phyloP scores from a whole-genome alignment of 2,797 vertebrate species.

The Masticophis lateralis region DNA sequence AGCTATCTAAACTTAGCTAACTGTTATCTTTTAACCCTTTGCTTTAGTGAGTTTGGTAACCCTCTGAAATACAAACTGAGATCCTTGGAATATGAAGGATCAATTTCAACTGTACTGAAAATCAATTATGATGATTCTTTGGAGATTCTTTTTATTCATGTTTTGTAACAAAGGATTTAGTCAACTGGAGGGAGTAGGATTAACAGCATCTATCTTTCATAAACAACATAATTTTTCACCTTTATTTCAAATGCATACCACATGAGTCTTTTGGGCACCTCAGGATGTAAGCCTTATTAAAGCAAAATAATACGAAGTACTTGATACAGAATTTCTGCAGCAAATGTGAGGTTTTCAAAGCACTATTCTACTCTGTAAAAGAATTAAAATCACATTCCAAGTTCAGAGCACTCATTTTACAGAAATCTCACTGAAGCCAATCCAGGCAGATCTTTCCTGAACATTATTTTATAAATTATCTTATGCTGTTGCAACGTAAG shows the following conservation, averaged over 20 bases:
- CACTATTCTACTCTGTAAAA: neutral
- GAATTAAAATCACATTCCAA: neutral
- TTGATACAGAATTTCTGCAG: rapidly evolving
- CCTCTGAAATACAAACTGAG: neutral
- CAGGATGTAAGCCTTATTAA: neutral
- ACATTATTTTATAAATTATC: neutral
- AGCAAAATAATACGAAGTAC: neutral
- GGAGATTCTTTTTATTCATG: neutral
- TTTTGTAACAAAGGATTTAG: neutral
- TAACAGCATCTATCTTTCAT: neutral
- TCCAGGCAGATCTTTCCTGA: neutral
- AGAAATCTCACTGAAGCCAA: neutral
- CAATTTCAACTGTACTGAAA: neutral
- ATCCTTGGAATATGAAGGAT: neutral
- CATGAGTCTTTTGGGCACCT: neutral
- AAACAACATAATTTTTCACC: neutral
- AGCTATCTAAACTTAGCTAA: neutral
- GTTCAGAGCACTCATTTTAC: neutral
- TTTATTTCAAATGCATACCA: neutral
- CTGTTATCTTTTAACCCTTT: neutral
- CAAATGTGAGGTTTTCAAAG: neutral
- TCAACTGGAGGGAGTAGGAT: neutral
- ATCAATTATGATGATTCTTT: neutral
- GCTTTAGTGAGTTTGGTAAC: neutral
- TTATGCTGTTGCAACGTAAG: neutral